Evolutionary conservation across 2,888 invertebrate species (phyloP).

Genomic region (Ormyrus nitidulus): DNA sequence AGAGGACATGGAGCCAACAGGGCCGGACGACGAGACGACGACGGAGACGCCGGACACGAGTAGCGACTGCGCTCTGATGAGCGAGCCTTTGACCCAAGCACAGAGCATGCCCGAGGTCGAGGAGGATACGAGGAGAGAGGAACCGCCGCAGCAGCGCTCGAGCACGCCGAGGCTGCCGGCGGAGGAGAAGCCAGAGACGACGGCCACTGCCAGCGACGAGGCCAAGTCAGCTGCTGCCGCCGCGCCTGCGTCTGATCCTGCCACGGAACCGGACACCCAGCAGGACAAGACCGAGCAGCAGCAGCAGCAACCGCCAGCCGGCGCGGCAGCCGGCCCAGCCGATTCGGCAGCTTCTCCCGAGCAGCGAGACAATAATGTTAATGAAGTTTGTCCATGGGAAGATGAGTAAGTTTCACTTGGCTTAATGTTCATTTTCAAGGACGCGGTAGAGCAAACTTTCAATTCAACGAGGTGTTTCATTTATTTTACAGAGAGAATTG

Average conservation of each 20-base stretch:
- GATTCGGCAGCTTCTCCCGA: slow-evolving; percentile 59
- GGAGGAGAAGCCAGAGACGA: slow-evolving; percentile 60
- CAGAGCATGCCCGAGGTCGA: slow-evolving; percentile 51
- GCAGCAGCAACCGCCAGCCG: slow-evolving; percentile 42
- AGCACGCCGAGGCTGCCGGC: slow-evolving; percentile 27
- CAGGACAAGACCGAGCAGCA: slow-evolving; percentile 59
- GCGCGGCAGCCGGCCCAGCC: neutral
- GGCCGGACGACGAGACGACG: slow-evolving; percentile 51
- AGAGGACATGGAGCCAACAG: slow-evolving; percentile 54
- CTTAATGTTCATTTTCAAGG: neutral
- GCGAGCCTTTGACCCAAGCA: slow-evolving; percentile 48
- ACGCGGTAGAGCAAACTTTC: neutral
- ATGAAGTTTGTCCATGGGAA: slow-evolving; percentile 96
- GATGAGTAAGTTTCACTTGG: slow-evolving; percentile 88
- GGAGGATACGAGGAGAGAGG: slow-evolving; percentile 49
- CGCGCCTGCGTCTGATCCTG: slow-evolving; percentile 67
- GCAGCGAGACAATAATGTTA: slow-evolving; percentile 79
- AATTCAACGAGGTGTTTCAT: slow-evolving; percentile 27
- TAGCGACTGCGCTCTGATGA: slow-evolving; percentile 54
- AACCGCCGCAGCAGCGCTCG: slow-evolving; percentile 28
- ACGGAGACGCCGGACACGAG: slow-evolving; percentile 51
- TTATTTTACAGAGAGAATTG: slow-evolving; percentile 85
- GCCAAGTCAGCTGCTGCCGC: slow-evolving; percentile 67
- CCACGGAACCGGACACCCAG: slow-evolving; percentile 73
- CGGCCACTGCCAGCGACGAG: slow-evolving; percentile 63